Evolutionary conservation across 2,888 invertebrate genomes (phyloP).

Genomic region (Matsumyia berberina): DNA sequence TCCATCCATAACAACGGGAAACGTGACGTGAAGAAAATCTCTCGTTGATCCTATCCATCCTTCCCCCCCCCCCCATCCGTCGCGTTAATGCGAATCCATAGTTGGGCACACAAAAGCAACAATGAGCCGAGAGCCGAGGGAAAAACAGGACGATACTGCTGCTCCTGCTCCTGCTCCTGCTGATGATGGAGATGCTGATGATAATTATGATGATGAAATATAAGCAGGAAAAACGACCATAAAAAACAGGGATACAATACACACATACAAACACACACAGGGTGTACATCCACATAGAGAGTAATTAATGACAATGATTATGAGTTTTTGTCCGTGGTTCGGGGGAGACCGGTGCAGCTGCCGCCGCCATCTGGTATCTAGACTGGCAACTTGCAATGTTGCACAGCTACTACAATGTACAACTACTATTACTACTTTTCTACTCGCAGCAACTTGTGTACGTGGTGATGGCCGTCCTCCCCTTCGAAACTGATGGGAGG

Average conservation of each 20-base stretch:
- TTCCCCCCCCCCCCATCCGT: constrained; percentile 32
- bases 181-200: constrained; percentile 59
- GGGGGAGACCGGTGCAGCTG: constrained; percentile 16
- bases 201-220: constrained; percentile 76
- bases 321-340: constrained; percentile 70
- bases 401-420: constrained; percentile 48
- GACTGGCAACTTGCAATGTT: constrained; percentile 54
- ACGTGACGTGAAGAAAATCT: constrained; percentile 70
- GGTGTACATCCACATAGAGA: constrained; percentile 31
- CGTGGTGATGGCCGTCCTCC: constrained; percentile 27
- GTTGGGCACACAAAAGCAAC: constrained; percentile 69
- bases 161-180: constrained; percentile 13
- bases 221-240: constrained; percentile 51
- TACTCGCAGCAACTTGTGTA: constrained; percentile 20
- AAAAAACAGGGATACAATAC: constrained; percentile 14
- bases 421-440: constrained; percentile 57
- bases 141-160: constrained; percentile 14
- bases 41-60: constrained; percentile 40
- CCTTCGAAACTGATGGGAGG: background rate
- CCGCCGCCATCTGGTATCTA: constrained; percentile 52
- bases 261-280: constrained; percentile 14
- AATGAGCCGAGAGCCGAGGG: constrained; percentile 43
- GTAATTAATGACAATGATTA: constrained; percentile 77
- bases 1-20: constrained; percentile 28
- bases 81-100: constrained; percentile 69